phyloP scores from a whole-genome alignment of 2,797 vertebrate genomes.

The Esox masquinongy region DNA sequence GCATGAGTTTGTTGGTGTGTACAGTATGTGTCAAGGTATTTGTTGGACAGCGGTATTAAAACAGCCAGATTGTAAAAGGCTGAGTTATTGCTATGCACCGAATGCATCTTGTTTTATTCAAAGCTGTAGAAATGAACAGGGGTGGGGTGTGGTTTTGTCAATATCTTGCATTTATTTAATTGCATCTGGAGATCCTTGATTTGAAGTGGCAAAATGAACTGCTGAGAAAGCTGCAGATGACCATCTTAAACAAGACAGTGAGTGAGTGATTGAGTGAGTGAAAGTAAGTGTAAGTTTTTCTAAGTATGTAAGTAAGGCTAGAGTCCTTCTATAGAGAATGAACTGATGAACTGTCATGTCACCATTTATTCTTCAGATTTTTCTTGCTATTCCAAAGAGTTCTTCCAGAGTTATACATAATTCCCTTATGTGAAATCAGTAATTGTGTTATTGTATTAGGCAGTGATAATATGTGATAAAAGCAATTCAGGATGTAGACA shows the following conservation, averaged over 20 bases:
- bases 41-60: constrained; percentile 54
- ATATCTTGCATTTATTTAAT: neutral
- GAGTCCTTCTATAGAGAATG: neutral
- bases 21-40: constrained; percentile 36
- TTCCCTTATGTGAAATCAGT: constrained; percentile 21
- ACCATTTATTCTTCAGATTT: neutral
- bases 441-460: constrained; percentile 38
- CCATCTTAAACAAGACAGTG: neutral
- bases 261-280: neutral
- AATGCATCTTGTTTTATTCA: constrained; percentile 49
- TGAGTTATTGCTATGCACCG: constrained; percentile 55
- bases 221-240: neutral
- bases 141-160: neutral
- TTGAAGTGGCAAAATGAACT: neutral
- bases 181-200: neutral
- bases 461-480: constrained; percentile 49
- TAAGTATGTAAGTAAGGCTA: neutral
- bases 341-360: neutral
- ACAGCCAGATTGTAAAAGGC: constrained; percentile 39
- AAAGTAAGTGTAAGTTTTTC: too few relatives aligned
- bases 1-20: constrained; percentile 30
- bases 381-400: neutral
- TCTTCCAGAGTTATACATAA: constrained; percentile 13
- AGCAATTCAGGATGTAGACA: constrained; percentile 44
- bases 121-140: constrained; percentile 31